Conservation (phyloP, 1,140 invertebrate species). For the Cotesia glomerata region DNA sequence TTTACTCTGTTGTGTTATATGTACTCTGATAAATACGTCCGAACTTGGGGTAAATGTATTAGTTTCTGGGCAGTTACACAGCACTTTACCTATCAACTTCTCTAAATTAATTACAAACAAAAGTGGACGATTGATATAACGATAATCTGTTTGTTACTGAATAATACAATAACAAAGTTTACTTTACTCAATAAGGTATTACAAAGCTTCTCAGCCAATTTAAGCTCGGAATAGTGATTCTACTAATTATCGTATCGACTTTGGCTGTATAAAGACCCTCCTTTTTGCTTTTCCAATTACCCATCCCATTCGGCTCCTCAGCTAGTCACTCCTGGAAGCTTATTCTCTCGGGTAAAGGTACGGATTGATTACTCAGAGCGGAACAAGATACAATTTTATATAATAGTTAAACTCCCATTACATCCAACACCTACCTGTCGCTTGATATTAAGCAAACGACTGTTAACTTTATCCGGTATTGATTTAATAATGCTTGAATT, state of each 20-base stretch:
- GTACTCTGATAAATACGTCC: neutral
- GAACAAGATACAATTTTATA: neutral
- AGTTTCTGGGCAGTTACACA: no score
- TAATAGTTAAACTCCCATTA: neutral
- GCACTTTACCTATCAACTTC: no score
- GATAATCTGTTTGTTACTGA: no score
- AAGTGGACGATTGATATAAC: no score
- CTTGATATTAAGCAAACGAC: constrained; percentile 38
- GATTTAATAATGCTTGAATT: constrained; percentile 57
- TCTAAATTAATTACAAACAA: no score
- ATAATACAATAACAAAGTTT: no score
- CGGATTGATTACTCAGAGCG: constrained; percentile 12
- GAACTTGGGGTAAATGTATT: neutral
- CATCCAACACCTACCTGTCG: constrained; percentile 27
- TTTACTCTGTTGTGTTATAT: neutral
- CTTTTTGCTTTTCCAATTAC: constrained; percentile 17
- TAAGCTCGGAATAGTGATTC: constrained; percentile 6
- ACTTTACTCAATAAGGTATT: neutral
- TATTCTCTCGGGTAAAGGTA: constrained; percentile 1
- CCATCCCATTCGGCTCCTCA: neutral
- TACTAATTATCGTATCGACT: constrained; percentile 12
- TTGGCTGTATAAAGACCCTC: neutral
- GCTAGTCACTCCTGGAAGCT: neutral
- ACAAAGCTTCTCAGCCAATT: neutral
- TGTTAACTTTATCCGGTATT: constrained; percentile 57